phyloP scores from a whole-genome alignment of 64 coral and sea anemone species.

The Catalaphyllia jardinei region DNA sequence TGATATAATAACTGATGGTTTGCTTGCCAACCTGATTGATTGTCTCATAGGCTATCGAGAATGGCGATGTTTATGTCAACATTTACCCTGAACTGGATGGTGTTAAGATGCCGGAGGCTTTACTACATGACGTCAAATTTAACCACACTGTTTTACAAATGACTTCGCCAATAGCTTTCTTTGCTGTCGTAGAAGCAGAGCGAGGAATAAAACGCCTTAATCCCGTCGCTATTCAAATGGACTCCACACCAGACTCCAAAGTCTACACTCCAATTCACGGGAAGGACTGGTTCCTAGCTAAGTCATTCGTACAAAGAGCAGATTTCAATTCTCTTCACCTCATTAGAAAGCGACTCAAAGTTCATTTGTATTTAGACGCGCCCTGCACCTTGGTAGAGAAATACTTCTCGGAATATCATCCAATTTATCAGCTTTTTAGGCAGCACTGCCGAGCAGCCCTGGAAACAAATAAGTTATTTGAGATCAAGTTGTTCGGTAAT shows the following conservation, averaged over 20 bases:
- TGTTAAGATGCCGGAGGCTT: conserved; percentile 60
- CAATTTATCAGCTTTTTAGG: conserved; percentile 80
- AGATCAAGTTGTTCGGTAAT: conserved; percentile 93
- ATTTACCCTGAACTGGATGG: conserved; percentile 88
- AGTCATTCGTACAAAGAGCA: conserved; percentile 92
- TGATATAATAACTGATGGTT: background rate
- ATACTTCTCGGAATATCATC: conserved; percentile 93
- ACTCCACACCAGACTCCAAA: conserved; percentile 64
- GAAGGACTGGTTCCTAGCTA: conserved; percentile 93
- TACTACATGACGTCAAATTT: conserved; percentile 67
- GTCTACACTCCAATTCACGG: conserved; percentile 76
- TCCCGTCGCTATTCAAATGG: conserved; percentile 88
- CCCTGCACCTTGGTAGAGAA: conserved; percentile 85
- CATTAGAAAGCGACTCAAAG: conserved; percentile 82
- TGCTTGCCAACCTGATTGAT: background rate
- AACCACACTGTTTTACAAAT: conserved; percentile 79
- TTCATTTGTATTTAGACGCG: conserved; percentile 84
- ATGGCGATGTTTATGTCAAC: conserved; percentile 65
- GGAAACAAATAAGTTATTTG: conserved; percentile 94
- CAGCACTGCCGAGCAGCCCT: conserved; percentile 85
- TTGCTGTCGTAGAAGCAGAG: conserved; percentile 67
- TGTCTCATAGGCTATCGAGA: conserved; percentile 77
- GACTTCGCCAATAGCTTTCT: conserved; percentile 89
- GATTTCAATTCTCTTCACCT: conserved; percentile 90
- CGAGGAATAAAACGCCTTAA: conserved; percentile 65